A percentile compares a stretch with the other conserved stretches of the same genome.
Conservation (phyloP, 2,113 vertebrate species). For the Cyprinodon variegatus region DNA sequence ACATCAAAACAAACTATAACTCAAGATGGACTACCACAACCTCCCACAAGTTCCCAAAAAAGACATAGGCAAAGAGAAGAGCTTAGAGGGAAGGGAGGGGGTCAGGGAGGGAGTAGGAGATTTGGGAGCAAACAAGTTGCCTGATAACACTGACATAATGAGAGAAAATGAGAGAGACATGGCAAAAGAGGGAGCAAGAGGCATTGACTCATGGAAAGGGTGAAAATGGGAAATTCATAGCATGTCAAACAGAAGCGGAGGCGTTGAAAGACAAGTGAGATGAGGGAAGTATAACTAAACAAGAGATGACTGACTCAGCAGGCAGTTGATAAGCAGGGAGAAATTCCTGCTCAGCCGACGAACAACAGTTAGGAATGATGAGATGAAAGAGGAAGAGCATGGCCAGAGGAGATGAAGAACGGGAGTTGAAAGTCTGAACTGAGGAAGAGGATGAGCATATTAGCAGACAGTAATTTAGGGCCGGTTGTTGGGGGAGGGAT, state of each 20-base stretch:
- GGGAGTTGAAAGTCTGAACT: conserved; percentile 50
- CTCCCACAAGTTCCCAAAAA: conserved; percentile 65
- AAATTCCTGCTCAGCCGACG: conserved; percentile 51
- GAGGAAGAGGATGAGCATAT: conserved; percentile 41
- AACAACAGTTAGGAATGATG: conserved; percentile 26
- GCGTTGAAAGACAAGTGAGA: conserved; percentile 2
- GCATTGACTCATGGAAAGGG: conserved; percentile 18
- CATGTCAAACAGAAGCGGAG: conserved; percentile 31
- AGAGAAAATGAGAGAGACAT: conserved; percentile 49
- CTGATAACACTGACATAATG: conserved; percentile 64
- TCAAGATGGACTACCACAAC: conserved; percentile 58
- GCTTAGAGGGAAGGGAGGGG: conserved; percentile 24
- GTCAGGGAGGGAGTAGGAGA: conserved; percentile 37
- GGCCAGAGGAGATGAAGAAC: conserved; percentile 35
- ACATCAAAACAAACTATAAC: conserved; percentile 74
- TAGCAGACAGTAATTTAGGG: conserved; percentile 52
- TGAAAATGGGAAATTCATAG: conserved; percentile 32
- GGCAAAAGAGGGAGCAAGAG: conserved; percentile 25
- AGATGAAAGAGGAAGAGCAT: conserved; percentile 1
- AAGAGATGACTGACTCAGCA: conserved; percentile 48
- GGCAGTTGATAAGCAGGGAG: conserved; percentile 70
- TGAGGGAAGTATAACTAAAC: conserved; percentile 6
- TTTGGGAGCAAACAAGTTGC: conserved; percentile 50
- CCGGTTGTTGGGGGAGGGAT: conserved; percentile 19
- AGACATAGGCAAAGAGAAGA: conserved; percentile 31